Conservation (phyloP, 2,888 invertebrate genomes). For the Geotrupes spiniger region DNA sequence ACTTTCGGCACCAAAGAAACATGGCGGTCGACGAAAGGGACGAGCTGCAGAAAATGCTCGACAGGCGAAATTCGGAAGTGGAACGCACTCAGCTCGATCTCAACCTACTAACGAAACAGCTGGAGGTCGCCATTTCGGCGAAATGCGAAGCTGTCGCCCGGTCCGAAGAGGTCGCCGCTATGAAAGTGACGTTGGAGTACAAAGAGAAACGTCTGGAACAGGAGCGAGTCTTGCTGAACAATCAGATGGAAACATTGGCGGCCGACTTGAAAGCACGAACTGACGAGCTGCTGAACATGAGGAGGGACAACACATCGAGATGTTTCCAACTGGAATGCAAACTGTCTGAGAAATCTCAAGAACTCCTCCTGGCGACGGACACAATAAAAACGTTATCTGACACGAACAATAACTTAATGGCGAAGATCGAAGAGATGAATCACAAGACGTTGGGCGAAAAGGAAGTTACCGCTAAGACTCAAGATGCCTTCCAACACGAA, state of each 20-base stretch:
- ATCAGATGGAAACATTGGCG: conserved; percentile 75
- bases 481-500: conserved; percentile 76
- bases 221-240: conserved; percentile 71
- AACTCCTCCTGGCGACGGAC: conserved; percentile 69
- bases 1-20: conserved; percentile 68
- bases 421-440: conserved; percentile 66
- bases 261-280: conserved; percentile 77
- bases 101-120: conserved; percentile 66
- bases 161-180: conserved; percentile 77
- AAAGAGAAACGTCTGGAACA: conserved; percentile 83
- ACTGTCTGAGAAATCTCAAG: conserved; percentile 75
- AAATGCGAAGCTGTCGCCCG: conserved; percentile 82
- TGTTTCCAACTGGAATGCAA: conserved; percentile 71
- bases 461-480: conserved; percentile 59
- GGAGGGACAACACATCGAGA: conserved; percentile 68
- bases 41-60: conserved; percentile 66
- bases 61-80: conserved; percentile 70
- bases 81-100: conserved; percentile 71
- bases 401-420: conserved; percentile 64
- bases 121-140: conserved; percentile 70
- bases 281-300: conserved; percentile 71
- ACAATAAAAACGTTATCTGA: conserved; percentile 68
- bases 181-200: conserved; percentile 73
- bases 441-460: conserved; percentile 71
- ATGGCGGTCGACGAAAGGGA: conserved; percentile 72